Evolutionary conservation across 2,888 invertebrate genomes (phyloP), one percentile per base, ranked within the genome.

Genomic region (Tachystola acroxantha): DNA sequence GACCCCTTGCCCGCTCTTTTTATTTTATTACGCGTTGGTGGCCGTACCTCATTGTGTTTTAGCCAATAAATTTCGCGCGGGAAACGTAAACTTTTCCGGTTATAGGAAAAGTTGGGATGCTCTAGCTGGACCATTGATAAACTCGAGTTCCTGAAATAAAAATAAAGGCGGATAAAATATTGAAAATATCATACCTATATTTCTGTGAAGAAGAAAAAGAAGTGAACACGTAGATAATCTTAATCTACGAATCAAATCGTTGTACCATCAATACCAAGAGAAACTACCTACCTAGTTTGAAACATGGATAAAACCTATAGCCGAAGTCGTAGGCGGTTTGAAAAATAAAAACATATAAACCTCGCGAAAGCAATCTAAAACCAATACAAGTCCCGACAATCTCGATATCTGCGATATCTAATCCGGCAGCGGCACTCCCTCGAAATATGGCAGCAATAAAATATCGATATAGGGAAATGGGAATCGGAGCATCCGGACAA

Each of bases 391-490:
- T 51, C 60, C 60, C 63, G 64, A 54, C 56, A 61, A 68, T 68
- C 62, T 64, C 59, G 57, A 58, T 57, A 58, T 63, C 59, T 55
- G 55, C 57, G 61, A 71, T 73, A 74, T 65, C 66, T 70, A 70
- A 72, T 72, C 58, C 59, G 50, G 56, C 55, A 53, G 50, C 57
- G 57, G 57, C 63, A 68, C 75, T 63, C 64, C 56, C 51, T 56
- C 65, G 68, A 82, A 72, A 82, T 82, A 80, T 78, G 67, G 71
- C 67, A 61, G 72, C 72, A 79, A 82, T 84, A 85, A 85, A 85
- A 85, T 65, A 60, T 52, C 55, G 50, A 55, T 46, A 48, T 44
- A 49, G 56, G 55, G 54, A 59, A 64, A 66, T 61, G 55, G 60
- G 54, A 75, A 73, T 62, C 72, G 66, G 64, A 70, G 65, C 71